Base-by-base conservation (phyloP, 2,113 vertebrate species). In the Pleuronectes platessa region DNA sequence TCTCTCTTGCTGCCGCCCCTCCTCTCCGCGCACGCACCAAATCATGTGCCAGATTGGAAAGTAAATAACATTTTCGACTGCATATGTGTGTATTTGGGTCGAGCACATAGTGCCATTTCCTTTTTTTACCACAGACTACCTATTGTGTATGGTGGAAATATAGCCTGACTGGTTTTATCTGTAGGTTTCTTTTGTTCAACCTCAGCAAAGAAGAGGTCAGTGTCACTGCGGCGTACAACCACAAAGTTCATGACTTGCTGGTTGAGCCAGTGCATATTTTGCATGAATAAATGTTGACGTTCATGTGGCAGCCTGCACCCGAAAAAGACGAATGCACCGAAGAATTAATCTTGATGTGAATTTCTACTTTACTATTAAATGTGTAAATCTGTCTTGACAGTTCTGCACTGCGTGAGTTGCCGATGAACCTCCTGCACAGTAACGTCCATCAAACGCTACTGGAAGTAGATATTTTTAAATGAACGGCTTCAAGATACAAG, bases 1-100 rank as follows among this genome's bases (percentile, higher is more conserved):
- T 77, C 63, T 72, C 56, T 71, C 35, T 15, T 20, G 21, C 71
- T 31, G n/a, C 27, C n/a, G 27, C 11, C 54, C 17, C 17, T 18
- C 67, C 17, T 35, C 45, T 23, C 64, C 18, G 37, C 82, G 27
- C 76, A 74, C 88, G 31, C 14, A 76, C 74, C 73, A 84, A 92
- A 90, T 91, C 83, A 82, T 86, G 78, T 82, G 74, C 58, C 68
- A 74, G 74, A 77, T 66, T 67, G 69, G 67, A 68, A 85, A 88
- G 83, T 81, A 74, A 82, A 87, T 86, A 76, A 72, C 55, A 75
- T 71, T 88, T 84, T 63, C n/a, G 80, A 74, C 74, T 24, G 53
- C 68, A 61, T 84, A 79, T 84, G 62, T 72, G 61, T 79, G 53
- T 72, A 76, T 70, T 78, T 54, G 20, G 81, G 85, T 90, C 85